A percentile compares a stretch with the other conserved stretches of the same genome.
These are phyloP conservation scores for Tychaedon coryphoeus DNA, from an alignment of 2,113 vertebrate species.

Conservation along the genomic window DNA sequence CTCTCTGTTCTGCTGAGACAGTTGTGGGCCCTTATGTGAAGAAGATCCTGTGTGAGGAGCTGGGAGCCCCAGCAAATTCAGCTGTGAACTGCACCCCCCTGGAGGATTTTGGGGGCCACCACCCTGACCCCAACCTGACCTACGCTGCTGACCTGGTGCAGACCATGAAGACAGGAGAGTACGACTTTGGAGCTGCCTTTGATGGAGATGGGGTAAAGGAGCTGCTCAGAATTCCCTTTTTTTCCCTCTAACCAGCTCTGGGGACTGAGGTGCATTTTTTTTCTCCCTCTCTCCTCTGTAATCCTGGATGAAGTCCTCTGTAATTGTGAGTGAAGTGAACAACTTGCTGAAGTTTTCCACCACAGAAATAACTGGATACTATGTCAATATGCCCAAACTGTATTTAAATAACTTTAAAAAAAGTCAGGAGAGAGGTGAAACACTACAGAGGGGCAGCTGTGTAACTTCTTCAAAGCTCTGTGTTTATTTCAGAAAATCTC, in stretches of 20 bases:
- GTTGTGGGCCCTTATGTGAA: slow-evolving; percentile 96
- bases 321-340: not conserved
- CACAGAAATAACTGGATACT: not conserved
- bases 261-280: not conserved
- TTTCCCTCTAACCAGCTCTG: not conserved
- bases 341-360: not conserved
- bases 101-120: slow-evolving; percentile 97
- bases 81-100: slow-evolving; percentile 90
- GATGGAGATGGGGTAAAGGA: slow-evolving; percentile 94
- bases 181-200: slow-evolving; percentile 96
- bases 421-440: not conserved
- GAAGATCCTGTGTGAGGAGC: slow-evolving; percentile 95
- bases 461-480: not conserved
- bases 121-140: slow-evolving; percentile 97
- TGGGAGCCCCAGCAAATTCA: slow-evolving; percentile 90
- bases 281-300: not conserved
- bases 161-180: slow-evolving; percentile 93
- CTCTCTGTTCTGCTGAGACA: not conserved
- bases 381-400: not conserved
- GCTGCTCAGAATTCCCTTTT: not conserved
- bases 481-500: not conserved
- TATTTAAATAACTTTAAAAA: not conserved
- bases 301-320: not conserved
- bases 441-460: not conserved
- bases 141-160: slow-evolving; percentile 95